Conservation (phyloP, 2,113 vertebrate species). For the Melozone crissalis region DNA sequence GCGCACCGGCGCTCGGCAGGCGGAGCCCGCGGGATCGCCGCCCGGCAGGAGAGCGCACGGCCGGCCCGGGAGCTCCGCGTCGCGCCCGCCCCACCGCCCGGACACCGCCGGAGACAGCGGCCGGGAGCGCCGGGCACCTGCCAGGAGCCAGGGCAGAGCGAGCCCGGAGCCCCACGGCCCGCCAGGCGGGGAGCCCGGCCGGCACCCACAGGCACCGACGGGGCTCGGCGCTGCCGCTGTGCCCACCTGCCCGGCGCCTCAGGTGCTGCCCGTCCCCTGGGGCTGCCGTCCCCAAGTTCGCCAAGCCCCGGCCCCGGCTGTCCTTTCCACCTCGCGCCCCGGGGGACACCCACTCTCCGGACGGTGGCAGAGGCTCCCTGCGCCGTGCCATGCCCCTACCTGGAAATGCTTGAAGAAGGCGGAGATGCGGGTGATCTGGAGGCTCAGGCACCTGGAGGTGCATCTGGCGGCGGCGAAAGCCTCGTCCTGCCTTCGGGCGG, state of each 20-base stretch:
- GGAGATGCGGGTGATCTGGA: constrained; percentile 96
- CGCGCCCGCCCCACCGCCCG: no score
- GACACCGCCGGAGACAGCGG: background rate
- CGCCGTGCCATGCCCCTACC: constrained; percentile 72
- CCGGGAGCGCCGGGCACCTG: background rate
- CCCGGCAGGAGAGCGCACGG: background rate
- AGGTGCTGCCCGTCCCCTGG: background rate
- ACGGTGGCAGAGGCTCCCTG: background rate
- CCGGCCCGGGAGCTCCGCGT: background rate
- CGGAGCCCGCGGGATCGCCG: background rate
- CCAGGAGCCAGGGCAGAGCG: background rate
- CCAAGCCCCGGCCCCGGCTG: background rate
- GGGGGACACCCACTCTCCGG: background rate
- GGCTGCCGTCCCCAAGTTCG: background rate
- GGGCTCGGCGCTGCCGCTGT: background rate
- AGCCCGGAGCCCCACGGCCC: background rate
- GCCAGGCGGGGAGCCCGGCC: background rate
- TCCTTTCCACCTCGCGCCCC: background rate
- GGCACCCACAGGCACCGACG: background rate
- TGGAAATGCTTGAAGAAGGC: constrained; percentile 91
- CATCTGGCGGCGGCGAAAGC: constrained; percentile 87
- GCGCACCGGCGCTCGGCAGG: background rate
- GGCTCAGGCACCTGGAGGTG: constrained; percentile 91
- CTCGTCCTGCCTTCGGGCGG: constrained; percentile 84
- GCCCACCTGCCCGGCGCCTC: background rate